Percentiles rank a stretch among this genome's conserved stretches.
These are phyloP conservation scores for Antidorcas marsupialis DNA, from an alignment of 2,113 vertebrate genomes.

Conservation along the genomic window DNA sequence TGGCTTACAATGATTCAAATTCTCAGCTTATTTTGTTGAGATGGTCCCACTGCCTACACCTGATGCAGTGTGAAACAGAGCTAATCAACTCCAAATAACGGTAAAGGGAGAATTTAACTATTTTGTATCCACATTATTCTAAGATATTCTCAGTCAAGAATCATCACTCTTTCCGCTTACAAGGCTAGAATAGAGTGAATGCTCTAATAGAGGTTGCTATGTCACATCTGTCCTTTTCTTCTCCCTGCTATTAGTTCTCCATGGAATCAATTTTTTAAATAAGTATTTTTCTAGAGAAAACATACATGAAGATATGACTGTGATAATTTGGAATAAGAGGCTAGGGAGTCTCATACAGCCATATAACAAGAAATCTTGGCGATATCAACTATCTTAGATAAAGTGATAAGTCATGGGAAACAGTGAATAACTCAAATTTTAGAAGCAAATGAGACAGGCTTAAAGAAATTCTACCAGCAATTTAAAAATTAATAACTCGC, in stretches of 20 bases:
- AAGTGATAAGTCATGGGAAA: slow-evolving; percentile 16
- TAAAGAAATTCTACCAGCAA: background rate
- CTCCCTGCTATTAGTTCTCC: background rate
- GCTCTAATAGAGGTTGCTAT: background rate
- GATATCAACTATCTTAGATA: background rate
- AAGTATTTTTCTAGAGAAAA: slow-evolving; percentile 28
- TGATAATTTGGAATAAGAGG: background rate
- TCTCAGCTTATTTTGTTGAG: background rate
- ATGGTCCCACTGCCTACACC: background rate
- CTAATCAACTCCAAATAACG: background rate
- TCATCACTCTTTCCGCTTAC: background rate
- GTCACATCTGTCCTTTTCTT: background rate
- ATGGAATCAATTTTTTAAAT: slow-evolving; percentile 7
- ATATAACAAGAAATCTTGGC: background rate
- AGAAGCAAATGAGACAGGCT: background rate
- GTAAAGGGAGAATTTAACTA: background rate
- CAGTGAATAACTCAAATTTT: background rate
- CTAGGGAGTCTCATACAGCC: background rate
- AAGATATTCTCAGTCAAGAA: background rate
- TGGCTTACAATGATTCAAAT: background rate
- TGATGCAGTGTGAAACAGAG: background rate
- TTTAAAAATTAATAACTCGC: background rate
- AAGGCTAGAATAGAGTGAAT: background rate
- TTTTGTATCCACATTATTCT: background rate
- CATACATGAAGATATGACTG: background rate